phyloP scores from a whole-genome alignment of 1,140 invertebrate species.

The Pantala flavescens region DNA sequence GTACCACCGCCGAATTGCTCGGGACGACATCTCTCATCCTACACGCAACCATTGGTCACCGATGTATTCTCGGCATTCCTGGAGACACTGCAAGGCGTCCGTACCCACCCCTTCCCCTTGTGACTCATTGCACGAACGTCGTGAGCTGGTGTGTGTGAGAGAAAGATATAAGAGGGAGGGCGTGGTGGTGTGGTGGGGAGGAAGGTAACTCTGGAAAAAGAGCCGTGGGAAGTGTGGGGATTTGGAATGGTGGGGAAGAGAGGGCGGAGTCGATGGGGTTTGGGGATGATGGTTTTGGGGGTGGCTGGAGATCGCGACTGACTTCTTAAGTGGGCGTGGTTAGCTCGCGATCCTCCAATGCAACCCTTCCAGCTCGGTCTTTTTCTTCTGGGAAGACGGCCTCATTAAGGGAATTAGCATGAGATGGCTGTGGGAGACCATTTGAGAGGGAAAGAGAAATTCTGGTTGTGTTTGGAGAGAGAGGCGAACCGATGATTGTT shows the following conservation, averaged over 20 bases:
- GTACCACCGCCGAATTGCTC: not conserved
- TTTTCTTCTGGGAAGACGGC: not conserved
- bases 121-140: slow-evolving; percentile 4
- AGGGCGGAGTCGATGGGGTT: not conserved
- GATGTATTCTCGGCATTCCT: not conserved
- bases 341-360: not conserved
- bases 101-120: not conserved
- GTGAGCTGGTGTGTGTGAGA: not conserved
- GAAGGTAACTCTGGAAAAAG: not conserved
- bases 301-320: not conserved
- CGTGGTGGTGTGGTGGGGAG: not conserved
- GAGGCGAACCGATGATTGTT: not conserved
- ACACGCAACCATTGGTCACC: not conserved
- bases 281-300: not conserved
- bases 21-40: not conserved
- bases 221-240: not conserved
- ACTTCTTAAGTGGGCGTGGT: not conserved
- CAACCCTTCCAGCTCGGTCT: not conserved
- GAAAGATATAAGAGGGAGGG: not conserved
- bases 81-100: not conserved
- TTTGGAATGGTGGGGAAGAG: not conserved
- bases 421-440: not conserved
- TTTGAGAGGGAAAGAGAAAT: not conserved
- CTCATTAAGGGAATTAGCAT: not conserved
- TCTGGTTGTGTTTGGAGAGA: not conserved